These are phyloP conservation scores for Dexiosoma caninum DNA, from an alignment of 2,888 invertebrate species.

Conservation along the genomic window DNA sequence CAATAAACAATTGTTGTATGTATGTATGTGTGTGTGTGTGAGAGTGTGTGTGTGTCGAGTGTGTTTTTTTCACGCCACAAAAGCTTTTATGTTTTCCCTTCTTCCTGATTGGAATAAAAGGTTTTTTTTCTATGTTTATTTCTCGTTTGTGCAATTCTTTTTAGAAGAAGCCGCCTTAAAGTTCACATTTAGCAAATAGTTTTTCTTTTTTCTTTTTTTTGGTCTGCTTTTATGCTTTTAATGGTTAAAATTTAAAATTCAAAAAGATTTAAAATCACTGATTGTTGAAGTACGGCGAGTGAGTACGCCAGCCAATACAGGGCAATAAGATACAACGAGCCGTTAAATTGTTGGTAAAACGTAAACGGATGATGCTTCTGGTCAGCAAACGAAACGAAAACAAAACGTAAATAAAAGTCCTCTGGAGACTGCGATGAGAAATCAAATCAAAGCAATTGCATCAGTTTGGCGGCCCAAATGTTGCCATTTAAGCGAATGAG, in stretches of 20 bases:
- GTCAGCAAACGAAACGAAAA: conserved; percentile 43
- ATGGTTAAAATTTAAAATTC: conserved; percentile 52
- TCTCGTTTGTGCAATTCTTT: conserved; percentile 18
- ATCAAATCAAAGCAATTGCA: conserved; percentile 50
- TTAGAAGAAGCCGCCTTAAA: conserved; percentile 42
- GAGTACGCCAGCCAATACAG: conserved; percentile 6
- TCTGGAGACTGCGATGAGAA: conserved; percentile 42
- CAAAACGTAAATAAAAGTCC: conserved; percentile 36
- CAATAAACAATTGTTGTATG: conserved; percentile 58
- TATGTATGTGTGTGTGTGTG: too few species aligned
- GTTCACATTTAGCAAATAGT: conserved; percentile 47
- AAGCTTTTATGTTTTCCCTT: conserved; percentile 13
- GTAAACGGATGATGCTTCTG: conserved; percentile 53
- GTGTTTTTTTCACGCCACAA: conserved; percentile 51
- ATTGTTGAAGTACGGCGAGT: conserved; percentile 34
- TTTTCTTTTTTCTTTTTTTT: conserved; percentile 16
- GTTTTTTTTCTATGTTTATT: not conserved
- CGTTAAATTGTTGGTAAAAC: conserved; percentile 56
- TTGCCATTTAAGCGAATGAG: conserved; percentile 34
- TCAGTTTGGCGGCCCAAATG: conserved; percentile 51
- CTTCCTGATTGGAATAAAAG: not conserved
- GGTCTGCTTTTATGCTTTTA: conserved; percentile 4
- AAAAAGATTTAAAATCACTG: conserved; percentile 61
- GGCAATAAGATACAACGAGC: conserved; percentile 51
- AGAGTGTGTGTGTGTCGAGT: too few species aligned